phyloP scores from a whole-genome alignment of 2,797 vertebrate genomes.

The Macropus fuliginosus region DNA sequence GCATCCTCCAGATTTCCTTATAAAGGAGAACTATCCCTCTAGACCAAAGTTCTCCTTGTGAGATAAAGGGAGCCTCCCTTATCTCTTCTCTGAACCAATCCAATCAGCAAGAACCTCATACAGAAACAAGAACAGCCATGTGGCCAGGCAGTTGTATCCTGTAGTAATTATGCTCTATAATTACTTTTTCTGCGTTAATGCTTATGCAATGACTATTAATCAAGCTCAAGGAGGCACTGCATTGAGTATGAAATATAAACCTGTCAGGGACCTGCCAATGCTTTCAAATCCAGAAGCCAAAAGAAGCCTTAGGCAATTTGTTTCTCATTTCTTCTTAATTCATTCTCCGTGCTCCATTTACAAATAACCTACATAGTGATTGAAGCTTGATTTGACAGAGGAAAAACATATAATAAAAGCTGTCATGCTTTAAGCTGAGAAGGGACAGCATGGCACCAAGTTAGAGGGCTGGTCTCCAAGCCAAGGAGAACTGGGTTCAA shows the following conservation, averaged over 20 bases:
- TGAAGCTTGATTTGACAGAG: background rate
- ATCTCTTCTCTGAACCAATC: background rate
- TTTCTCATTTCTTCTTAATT: background rate
- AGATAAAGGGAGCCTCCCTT: background rate
- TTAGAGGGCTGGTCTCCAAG: background rate
- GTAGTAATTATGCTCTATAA: background rate
- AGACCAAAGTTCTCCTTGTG: background rate
- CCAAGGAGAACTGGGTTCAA: background rate
- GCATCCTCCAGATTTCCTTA: background rate
- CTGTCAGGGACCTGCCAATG: background rate
- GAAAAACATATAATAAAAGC: background rate
- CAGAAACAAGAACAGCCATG: background rate
- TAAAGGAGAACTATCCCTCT: background rate
- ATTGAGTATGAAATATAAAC: background rate
- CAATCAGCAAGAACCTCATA: background rate
- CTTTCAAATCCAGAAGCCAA: background rate
- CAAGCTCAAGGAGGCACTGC: background rate
- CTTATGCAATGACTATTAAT: background rate
- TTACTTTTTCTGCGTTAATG: background rate
- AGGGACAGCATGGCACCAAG: background rate
- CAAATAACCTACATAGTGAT: background rate
- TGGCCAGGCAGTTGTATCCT: background rate
- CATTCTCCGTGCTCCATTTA: background rate
- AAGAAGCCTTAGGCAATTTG: background rate
- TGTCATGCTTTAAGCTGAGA: background rate